phyloP scores from a whole-genome alignment of 2,888 invertebrate genomes.

The Timema cristinae region DNA sequence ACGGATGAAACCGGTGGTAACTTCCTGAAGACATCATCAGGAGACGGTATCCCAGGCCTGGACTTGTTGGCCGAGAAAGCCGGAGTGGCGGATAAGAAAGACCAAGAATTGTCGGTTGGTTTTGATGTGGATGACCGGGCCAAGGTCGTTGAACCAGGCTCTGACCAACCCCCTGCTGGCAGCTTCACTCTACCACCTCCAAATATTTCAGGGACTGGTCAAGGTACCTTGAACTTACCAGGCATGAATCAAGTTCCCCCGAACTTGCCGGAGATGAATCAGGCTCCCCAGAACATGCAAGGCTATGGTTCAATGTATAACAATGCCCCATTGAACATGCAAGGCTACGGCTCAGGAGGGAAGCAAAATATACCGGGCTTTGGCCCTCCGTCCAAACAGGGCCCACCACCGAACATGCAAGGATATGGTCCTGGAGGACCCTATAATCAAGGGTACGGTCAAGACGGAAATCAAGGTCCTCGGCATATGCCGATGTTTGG shows the following conservation, averaged over 20 bases:
- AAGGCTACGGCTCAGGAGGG: too few relatives aligned
- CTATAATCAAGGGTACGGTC: conserved; percentile 5
- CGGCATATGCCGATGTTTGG: neutral
- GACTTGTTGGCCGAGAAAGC: conserved; percentile 53
- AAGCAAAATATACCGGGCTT: too few relatives aligned
- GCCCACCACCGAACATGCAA: neutral
- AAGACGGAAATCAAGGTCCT: conserved; percentile 17
- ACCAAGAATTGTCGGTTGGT: conserved; percentile 18
- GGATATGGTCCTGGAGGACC: conserved; percentile 17
- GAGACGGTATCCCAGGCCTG: conserved; percentile 66
- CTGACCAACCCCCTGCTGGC: neutral
- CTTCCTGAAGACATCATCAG: conserved; percentile 24
- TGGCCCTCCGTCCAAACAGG: too few relatives aligned
- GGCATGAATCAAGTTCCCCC: too few relatives aligned
- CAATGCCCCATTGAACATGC: too few relatives aligned
- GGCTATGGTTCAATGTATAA: too few relatives aligned
- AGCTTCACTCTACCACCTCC: neutral
- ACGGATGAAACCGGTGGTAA: neutral
- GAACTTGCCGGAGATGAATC: too few relatives aligned
- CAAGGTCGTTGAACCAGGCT: neutral
- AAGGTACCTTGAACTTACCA: neutral
- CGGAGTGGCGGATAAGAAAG: conserved; percentile 30
- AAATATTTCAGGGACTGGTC: neutral
- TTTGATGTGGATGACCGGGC: conserved; percentile 20
- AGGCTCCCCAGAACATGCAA: too few relatives aligned